Evolutionary conservation across 2,888 invertebrate genomes (phyloP).

Genomic region (Seira ritae): DNA sequence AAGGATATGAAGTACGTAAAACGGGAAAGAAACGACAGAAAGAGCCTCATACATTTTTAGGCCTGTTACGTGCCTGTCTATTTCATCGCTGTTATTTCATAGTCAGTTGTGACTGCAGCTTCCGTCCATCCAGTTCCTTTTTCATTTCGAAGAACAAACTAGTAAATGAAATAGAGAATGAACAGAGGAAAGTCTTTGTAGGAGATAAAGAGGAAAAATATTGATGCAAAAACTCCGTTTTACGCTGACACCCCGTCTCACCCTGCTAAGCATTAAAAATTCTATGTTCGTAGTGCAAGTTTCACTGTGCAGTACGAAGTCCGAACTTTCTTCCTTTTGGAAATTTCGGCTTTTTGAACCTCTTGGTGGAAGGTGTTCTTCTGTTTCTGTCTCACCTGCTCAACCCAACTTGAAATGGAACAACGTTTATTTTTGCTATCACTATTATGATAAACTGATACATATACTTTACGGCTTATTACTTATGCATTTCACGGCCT

Average conservation of each 20-base stretch:
- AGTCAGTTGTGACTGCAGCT: constrained; percentile 52
- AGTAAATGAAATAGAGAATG: constrained; percentile 48
- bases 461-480: neutral
- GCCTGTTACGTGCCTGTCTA: constrained; percentile 38
- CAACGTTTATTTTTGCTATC: neutral
- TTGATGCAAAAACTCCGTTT: too few relatives aligned
- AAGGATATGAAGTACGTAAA: constrained; percentile 9
- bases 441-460: neutral
- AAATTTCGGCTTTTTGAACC: neutral
- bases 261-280: too few relatives aligned
- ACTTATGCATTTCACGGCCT: neutral
- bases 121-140: constrained; percentile 57
- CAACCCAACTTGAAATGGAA: neutral
- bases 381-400: constrained; percentile 22
- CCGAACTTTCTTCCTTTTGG: neutral
- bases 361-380: constrained; percentile 5
- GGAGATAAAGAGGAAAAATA: too few relatives aligned
- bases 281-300: neutral
- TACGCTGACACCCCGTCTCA: too few relatives aligned
- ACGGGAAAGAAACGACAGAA: constrained; percentile 10
- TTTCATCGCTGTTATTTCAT: constrained; percentile 24
- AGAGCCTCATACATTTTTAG: neutral
- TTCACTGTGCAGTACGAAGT: neutral
- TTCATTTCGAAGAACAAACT: constrained; percentile 40
- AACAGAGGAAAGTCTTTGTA: neutral